Percentiles rank a stretch among this genome's conserved stretches.
These are phyloP conservation scores for Conomelus anceps DNA, from an alignment of 2,888 invertebrate genomes.

Conservation along the genomic window DNA sequence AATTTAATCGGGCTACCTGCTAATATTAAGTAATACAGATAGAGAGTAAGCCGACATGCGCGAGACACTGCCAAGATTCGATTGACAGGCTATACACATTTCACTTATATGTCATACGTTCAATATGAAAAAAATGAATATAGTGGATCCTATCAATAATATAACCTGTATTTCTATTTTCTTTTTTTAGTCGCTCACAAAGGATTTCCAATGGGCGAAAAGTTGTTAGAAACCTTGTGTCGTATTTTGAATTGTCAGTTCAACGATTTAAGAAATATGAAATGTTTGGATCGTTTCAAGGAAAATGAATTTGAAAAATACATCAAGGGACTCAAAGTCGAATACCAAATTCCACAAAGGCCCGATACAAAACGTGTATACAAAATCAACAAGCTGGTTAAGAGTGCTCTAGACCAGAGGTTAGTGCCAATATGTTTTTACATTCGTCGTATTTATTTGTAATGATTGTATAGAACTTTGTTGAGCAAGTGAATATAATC, in stretches of 20 bases:
- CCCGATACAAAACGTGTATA: conserved; percentile 43
- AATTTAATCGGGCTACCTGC: too few species aligned
- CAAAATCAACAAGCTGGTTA: conserved; percentile 45
- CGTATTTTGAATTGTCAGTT: not conserved
- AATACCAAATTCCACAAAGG: conserved; percentile 45
- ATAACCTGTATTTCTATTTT: not conserved
- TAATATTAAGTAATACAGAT: too few species aligned
- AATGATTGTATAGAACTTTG: not conserved
- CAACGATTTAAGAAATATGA: not conserved
- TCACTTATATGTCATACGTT: too few species aligned
- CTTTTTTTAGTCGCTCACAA: conserved; percentile 62
- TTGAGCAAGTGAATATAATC: too few species aligned
- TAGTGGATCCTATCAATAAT: not conserved
- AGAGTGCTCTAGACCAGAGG: conserved; percentile 31
- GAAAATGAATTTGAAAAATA: conserved; percentile 38
- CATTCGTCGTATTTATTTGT: not conserved
- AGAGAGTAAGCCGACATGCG: too few species aligned
- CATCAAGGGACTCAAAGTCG: conserved; percentile 47
- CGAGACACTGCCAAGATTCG: too few species aligned
- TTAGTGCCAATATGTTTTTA: conserved; percentile 38
- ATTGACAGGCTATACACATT: too few species aligned
- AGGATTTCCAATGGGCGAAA: conserved; percentile 55
- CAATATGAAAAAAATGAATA: too few species aligned
- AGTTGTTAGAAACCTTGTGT: not conserved
- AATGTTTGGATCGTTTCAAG: not conserved